Evolutionary conservation across 1,140 invertebrate genomes (phyloP).

Genomic region (Drosophila guanche): DNA sequence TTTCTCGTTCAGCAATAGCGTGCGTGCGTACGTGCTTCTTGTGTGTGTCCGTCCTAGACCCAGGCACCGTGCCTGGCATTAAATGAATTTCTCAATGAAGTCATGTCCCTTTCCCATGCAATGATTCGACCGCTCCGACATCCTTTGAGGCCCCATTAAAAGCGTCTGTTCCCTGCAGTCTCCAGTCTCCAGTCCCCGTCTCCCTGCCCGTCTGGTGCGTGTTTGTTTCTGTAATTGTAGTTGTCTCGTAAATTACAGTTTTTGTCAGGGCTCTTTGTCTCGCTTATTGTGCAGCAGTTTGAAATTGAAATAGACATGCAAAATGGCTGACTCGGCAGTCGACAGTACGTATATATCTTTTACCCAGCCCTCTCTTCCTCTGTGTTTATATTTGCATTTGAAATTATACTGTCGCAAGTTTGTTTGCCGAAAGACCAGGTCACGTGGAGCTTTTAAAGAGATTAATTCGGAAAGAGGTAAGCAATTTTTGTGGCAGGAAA

Average conservation of each 20-base stretch:
- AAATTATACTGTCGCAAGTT: slow-evolving; percentile 38
- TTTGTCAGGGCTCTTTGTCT: slow-evolving; percentile 26
- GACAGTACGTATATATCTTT: slow-evolving; percentile 7
- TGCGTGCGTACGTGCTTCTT: slow-evolving; percentile 41
- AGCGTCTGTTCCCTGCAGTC: slow-evolving; percentile 7
- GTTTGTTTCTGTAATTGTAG: slow-evolving; percentile 58
- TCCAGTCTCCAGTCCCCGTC: no score
- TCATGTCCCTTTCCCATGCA: slow-evolving; percentile 9
- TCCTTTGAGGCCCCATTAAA: slow-evolving; percentile 45
- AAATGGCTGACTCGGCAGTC: slow-evolving; percentile 34
- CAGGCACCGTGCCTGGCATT: slow-evolving; percentile 54
- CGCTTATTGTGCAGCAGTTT: slow-evolving; percentile 23
- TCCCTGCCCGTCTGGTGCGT: slow-evolving; percentile 21
- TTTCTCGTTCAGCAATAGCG: slow-evolving; percentile 1
- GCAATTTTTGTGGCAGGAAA: slow-evolving; percentile 5
- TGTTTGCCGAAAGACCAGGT: slow-evolving; percentile 17
- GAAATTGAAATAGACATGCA: slow-evolving; percentile 49
- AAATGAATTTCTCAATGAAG: slow-evolving; percentile 64
- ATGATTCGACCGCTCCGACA: slow-evolving; percentile 12
- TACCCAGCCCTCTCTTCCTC: background rate
- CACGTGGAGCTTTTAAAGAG: slow-evolving; percentile 49
- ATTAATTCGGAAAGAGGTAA: slow-evolving; percentile 34
- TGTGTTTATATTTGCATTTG: slow-evolving; percentile 37
- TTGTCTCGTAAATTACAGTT: slow-evolving; percentile 61
- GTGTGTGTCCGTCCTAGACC: slow-evolving; percentile 18